These are phyloP conservation scores for Cerceris ruficornis DNA, from an alignment of 2,888 invertebrate genomes.

Conservation along the genomic window DNA sequence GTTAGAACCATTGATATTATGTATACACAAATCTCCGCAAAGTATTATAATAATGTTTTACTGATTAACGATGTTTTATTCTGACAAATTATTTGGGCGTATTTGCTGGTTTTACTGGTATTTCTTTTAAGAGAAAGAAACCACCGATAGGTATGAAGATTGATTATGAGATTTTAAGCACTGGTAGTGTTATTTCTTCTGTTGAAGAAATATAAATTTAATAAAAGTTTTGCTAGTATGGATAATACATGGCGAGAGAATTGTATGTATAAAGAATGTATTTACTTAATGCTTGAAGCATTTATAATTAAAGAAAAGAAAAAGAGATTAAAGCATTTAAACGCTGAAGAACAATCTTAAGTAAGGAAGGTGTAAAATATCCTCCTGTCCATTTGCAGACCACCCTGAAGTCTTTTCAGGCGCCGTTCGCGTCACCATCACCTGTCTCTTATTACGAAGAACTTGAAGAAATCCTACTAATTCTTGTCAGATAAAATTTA, in stretches of 20 bases:
- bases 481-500: constrained; percentile 28
- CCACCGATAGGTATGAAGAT: too few species aligned
- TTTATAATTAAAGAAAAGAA: background rate
- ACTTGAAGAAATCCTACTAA: constrained; percentile 26
- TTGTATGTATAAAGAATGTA: background rate
- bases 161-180: too few species aligned
- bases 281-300: background rate
- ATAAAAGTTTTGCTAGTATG: too few species aligned
- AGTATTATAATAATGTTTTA: background rate
- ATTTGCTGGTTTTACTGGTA: too few species aligned
- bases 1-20: background rate
- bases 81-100: background rate
- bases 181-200: too few species aligned
- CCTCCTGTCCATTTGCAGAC: constrained; percentile 68
- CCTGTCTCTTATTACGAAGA: constrained; percentile 31
- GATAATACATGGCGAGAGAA: too few species aligned
- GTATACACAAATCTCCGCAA: background rate
- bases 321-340: background rate
- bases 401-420: constrained; percentile 69
- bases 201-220: too few species aligned
- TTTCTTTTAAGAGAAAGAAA: too few species aligned
- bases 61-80: background rate
- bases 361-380: constrained; percentile 71
- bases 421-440: constrained; percentile 30
- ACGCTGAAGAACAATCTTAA: constrained; percentile 18